Base-by-base conservation (phyloP, 2,888 invertebrate genomes). In the Lucinisca nassula region DNA sequence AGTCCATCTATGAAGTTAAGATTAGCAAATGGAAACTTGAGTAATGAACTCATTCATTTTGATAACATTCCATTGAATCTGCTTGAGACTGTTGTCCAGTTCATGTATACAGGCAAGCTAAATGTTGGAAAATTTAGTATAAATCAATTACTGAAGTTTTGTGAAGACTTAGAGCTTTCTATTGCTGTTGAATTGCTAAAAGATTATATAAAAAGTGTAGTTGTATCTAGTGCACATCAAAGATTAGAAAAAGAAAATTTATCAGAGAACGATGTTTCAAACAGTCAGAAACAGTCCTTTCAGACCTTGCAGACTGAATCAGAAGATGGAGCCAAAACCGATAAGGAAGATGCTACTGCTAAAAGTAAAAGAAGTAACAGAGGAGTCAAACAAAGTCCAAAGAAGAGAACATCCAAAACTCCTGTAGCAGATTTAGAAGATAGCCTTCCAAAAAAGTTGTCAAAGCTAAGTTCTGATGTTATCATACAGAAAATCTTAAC, bases 31-130 rank as follows among this genome's bases (percentile, higher is more conserved):
- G 67, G 30, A 35, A 8, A 27, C 4, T 2, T 21, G 10, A 35
- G 21, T 17, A 35, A 2, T 10, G 74, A 74, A 24, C 24, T 24
- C 14, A 67, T 85, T 30, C 75, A 80, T 55, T 70, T 88, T 55
- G 73, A 81, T 37, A 35, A 81, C 32, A 40, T 58, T 38, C 49
- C 83, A 6, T 32, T 88, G n/a, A 49, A 30, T 1, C 27, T 86
- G 35, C 21, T 86, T 10, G 70, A 87, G 38, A 74, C 38, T 24
- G 85, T 87, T 24, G 72, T 90, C 4, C 45, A 79, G 14, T 90
- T 80, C 55, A 61, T 90, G 24, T 90, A 90, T 67, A 80, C 87
- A 17, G 81, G 90, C 21, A 85, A 76, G 38, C 72, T 90, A 24
- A 67, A 70, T n/a, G 45, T 88, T 61, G 70, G 61, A 14, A 73